Conservation (phyloP, 2,797 vertebrate genomes). For the Muscicapa striata region DNA sequence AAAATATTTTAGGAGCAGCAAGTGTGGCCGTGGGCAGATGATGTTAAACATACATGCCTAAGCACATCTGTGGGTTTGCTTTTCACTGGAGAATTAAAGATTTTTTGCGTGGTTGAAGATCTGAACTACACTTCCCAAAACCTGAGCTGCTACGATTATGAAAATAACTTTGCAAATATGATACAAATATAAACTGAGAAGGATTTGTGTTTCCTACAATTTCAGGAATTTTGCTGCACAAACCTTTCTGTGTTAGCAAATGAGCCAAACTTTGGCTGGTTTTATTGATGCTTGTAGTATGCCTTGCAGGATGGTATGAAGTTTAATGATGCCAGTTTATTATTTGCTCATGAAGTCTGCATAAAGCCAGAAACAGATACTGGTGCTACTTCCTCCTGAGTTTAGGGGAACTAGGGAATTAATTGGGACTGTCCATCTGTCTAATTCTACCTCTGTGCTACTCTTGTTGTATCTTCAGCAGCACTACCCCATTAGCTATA, state of each 20-base stretch:
- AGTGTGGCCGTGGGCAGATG: background rate
- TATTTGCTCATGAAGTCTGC: background rate
- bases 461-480: background rate
- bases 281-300: background rate
- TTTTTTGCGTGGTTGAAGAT: background rate
- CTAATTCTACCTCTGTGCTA: background rate
- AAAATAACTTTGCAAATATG: background rate
- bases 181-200: background rate
- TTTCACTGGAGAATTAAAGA: background rate
- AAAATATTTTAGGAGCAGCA: slow-evolving; percentile 5
- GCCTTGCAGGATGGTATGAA: background rate
- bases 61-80: background rate
- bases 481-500: fast-evolving
- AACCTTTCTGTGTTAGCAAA: background rate
- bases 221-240: background rate
- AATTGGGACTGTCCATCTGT: background rate
- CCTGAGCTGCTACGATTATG: background rate
- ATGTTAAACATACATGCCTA: background rate
- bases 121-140: background rate
- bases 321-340: background rate
- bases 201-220: background rate
- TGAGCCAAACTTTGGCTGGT: background rate
- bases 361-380: background rate
- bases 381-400: background rate
- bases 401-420: background rate